Evolutionary conservation across 2,888 invertebrate genomes (phyloP), one percentile per base, ranked within the genome.

Genomic region (Tetranychus piercei): DNA sequence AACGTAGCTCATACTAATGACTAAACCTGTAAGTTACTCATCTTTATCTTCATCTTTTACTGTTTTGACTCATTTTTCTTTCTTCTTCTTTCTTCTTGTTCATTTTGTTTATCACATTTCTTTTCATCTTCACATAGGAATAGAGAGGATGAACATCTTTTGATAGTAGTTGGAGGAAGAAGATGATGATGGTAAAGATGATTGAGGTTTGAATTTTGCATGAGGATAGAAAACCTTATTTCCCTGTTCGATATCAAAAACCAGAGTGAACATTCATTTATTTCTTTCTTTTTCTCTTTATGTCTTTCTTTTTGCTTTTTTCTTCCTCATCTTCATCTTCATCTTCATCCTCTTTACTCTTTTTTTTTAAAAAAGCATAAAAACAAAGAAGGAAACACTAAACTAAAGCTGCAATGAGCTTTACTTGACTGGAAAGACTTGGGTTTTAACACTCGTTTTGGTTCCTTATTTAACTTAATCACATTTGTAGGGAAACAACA

Each of bases 1-100:
- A 55, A 55, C 55, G 55, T 55, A 55, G 55, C 55, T 55, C 55
- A 55, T 55, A 55, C 55, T 55, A 55, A 55, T 55, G 55, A 55
- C 55, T 15, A 55, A 55, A 55, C 55, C 55, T 55, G 9, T 55
- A 15, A 9, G 9, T 55, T 55, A 15, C 55, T 55, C 55, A 55
- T 55, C 55, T 55, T 55, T 15, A 55, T 55, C 55, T 55, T 55
- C 55, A 55, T 55, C 55, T 15, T 55, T 15, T 55, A 15, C 55
- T 15, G 15, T 15, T 55, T 55, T 55, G 5, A 55, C 55, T 55
- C 55, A 55, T 55, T 55, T 55, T 15, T 55, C 55, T 55, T 15
- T 55, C 55, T 55, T 15, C 15, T 7, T 55, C 55, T 55, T 15
- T 55, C 55, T 55, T 15, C 15, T 15, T 55, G 11, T 55, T 15